Base-by-base conservation (phyloP, 2,888 invertebrate genomes). In the Rhaphigaster nebulosa region DNA sequence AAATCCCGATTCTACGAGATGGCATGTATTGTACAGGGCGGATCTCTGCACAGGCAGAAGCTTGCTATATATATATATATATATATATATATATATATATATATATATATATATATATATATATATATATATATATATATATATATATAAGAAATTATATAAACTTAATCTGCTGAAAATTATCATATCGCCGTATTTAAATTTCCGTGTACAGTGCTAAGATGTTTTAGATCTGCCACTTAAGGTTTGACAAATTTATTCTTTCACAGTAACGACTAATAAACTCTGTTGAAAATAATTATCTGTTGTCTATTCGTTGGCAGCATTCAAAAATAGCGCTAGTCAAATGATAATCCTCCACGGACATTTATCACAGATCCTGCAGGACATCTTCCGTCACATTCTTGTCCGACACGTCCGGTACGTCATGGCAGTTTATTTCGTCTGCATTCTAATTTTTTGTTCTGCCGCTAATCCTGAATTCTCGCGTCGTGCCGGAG, bases 331-430 rank as follows among this genome's bases (percentile, higher is more conserved):
- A 76, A 76, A 76, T 76, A 76, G 65, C 38, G 20, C 8, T 10
- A 3, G 34, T 34, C 70, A 76, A 38, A 76, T 76, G 70, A 38
- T 76, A 26, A 76, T 38, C 34, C 70, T 76, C 34, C 23, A 20
- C 20, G 70, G 70, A 34, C 34, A 76, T 76, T 76, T 38, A 34
- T 76, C 34, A 38, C 20, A 8, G 70, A 76, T 76, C 34, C 20
- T 38, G 5, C 26, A 20, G 20, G 70, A 38, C 70, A 76, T 76
- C 70, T 76, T 76, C 70, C 70, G 70, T 76, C 70, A 76, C 70
- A 76, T 76, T 84, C 84, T 84, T 84, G 45, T 45, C 45, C n/a
- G 84, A 45, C 84, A 84, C 84, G 45, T 84, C 45, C 41, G 10
- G 5, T 84, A 6, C n/a, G 45, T 45, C 84, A 45, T 50, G 84